Percentiles rank a stretch among this genome's conserved stretches.
Conservation (phyloP, 1,140 invertebrate genomes). For the Calephelis nemesis region DNA sequence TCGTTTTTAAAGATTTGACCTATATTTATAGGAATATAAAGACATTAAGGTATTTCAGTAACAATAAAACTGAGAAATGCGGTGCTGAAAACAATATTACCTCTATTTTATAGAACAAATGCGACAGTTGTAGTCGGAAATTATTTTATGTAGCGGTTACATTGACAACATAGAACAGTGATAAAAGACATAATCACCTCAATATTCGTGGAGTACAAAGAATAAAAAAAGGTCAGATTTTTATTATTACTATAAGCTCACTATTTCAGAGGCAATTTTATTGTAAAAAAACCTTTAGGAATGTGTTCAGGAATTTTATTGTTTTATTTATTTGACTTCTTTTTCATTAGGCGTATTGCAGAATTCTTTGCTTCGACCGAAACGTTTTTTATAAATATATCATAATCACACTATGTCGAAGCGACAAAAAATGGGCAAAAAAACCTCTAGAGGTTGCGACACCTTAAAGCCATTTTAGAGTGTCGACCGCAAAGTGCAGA, state of each 20-base stretch:
- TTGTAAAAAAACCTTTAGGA: constrained; percentile 22
- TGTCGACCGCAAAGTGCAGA: too few relatives aligned
- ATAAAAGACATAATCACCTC: background rate
- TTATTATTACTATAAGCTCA: background rate
- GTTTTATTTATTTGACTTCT: too few relatives aligned
- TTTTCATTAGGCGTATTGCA: too few relatives aligned
- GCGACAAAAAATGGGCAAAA: too few relatives aligned
- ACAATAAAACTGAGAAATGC: background rate
- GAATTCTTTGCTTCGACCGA: too few relatives aligned
- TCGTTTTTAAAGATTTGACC: background rate
- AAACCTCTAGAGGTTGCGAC: too few relatives aligned
- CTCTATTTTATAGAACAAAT: background rate
- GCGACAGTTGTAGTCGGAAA: background rate
- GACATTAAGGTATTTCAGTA: background rate
- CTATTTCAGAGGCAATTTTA: background rate
- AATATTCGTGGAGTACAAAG: background rate
- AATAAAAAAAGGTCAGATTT: background rate
- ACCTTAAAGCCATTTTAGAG: too few relatives aligned
- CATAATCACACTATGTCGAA: too few relatives aligned
- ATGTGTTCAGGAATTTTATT: too few relatives aligned
- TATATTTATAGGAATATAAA: background rate
- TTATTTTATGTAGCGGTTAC: background rate
- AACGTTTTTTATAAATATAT: too few relatives aligned
- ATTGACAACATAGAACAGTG: background rate
- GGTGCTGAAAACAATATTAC: background rate